These are phyloP conservation scores for Pipistrellus kuhlii DNA, from an alignment of 2,797 vertebrate species.

Conservation along the genomic window DNA sequence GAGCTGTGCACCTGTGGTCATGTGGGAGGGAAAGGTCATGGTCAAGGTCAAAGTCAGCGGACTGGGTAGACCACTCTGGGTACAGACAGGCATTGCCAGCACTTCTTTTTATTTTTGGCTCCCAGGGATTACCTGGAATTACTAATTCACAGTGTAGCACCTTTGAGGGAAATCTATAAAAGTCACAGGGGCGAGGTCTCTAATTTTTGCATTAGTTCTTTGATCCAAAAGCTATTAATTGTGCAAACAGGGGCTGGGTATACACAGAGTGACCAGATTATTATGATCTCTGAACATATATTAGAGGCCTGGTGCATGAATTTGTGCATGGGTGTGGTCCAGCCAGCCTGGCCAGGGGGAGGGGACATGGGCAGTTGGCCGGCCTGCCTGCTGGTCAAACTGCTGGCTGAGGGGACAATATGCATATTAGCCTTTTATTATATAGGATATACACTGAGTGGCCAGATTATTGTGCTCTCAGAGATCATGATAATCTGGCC, in stretches of 20 bases:
- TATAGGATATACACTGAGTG: too few relatives aligned
- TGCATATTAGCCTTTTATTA: too few relatives aligned
- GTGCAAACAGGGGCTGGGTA: background rate
- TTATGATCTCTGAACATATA: too few relatives aligned
- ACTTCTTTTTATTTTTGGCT: background rate
- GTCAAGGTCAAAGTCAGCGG: background rate
- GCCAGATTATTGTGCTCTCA: too few relatives aligned
- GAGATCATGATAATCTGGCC: too few relatives aligned
- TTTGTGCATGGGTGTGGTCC: too few relatives aligned
- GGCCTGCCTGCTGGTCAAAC: too few relatives aligned
- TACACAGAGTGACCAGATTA: too few relatives aligned
- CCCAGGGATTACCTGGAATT: background rate
- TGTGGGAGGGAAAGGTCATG: background rate
- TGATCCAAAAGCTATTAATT: background rate
- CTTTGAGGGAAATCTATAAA: background rate
- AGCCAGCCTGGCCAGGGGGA: too few relatives aligned
- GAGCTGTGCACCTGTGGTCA: background rate
- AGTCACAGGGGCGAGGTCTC: background rate
- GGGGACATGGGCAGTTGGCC: too few relatives aligned
- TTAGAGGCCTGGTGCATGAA: too few relatives aligned
- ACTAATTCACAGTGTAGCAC: background rate
- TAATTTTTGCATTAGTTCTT: slow-evolving; percentile 23
- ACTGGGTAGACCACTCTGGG: background rate
- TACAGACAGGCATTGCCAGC: background rate
- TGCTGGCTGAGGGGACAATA: too few relatives aligned